Base-by-base conservation (phyloP, 2,797 vertebrate genomes). In the Paedocypris micromegethes region DNA sequence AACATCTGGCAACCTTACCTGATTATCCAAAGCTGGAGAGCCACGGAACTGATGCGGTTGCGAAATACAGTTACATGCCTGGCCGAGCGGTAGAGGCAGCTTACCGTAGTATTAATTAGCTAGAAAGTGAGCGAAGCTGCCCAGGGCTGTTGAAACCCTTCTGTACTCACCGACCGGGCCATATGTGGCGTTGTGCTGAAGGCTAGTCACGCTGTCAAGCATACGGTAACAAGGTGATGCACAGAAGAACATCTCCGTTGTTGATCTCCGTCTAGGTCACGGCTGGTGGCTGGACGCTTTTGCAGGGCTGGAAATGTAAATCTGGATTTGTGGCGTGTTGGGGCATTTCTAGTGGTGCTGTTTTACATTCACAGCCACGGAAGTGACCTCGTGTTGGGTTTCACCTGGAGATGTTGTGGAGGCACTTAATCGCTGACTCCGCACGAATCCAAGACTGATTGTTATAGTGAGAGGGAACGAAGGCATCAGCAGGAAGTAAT, bases 51-150 rank as follows among this genome's bases (percentile, higher is more conserved):
- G 6, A 64, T 37, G 48, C 5, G 45, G 44, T 48, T 62, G 45
- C 49, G 5, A 60, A 67, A 68, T 39, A 23, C 23, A 56, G 46
- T 56, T 51, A n/a, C 68, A 56, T 49, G 52, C 58, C 55, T 62
- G 55, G 51, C 9, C 43, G 45, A 70, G 58, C 67, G 56, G 59
- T 39, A 55, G 5, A 4, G 40, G 39, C 67, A 60, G 58, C 51
- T 63, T 62, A 70, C 46, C 3, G 40, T 57, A 54, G 9, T 58
- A 64, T 64, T 70, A 72, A 77, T 75, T 70, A 72, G 40, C 9
- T 48, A 6, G 44, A 75, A 67, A 58, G 45, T 9, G 9, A 63
- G 57, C 51, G 50, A 50, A 48, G 44, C 55, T 61, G 58, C 9
- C 9, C 43, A n/a, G 48, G 44, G 69, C 58, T 70, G 58, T 71